Base-by-base conservation (phyloP, 2,888 invertebrate genomes). In the Amitus sp. region DNA sequence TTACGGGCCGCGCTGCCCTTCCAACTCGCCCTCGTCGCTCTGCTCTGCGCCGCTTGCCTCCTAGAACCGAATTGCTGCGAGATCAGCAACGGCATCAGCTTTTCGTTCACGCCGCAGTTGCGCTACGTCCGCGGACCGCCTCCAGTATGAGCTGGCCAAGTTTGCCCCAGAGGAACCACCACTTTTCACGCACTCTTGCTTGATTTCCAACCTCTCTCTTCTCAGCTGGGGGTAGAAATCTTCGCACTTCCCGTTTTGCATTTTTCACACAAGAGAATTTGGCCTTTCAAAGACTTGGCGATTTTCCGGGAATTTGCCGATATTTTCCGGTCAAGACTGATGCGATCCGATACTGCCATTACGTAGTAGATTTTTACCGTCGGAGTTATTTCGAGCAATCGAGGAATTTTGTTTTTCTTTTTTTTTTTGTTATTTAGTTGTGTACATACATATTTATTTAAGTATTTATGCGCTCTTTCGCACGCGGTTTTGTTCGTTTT, bases 71-170 rank as follows among this genome's bases (percentile, higher is more conserved):
- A 90, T 46, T 93, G 92, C 82, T 93, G 92, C 82, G 92, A 92
- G 77, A 87, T 89, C 52, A 85, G 92, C 73, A 91, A 93, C 83
- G 91, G 90, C 52, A 86, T 92, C 65, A 89, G 89, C 48, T 86
- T 91, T 72, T 90, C 90, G 0, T 83, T 93, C 34, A 89, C 90
- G n/a, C 93, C 93, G 3, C 92, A 93, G 74, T 84, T 94, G 54
- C 89, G 90, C 70, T 93, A 93, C 80, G 88, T 92, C n/a, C 87
- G 90, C 60, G 93, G 93, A 64, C 92, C 93, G 9, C 93, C 93
- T 15, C 93, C 94, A 6, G 88, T 91, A 78, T 58, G 15, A 64
- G 60, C 46, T 39, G 62, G 50, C 10, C 23, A 13, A 15, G 13
- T n/a, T 15, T 2, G 2, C 37, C 15, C 5, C 13, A n/a, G 30